These are phyloP conservation scores for Meandrina meandrites DNA, from an alignment of 92 coral and sea anemone species.

Conservation along the genomic window DNA sequence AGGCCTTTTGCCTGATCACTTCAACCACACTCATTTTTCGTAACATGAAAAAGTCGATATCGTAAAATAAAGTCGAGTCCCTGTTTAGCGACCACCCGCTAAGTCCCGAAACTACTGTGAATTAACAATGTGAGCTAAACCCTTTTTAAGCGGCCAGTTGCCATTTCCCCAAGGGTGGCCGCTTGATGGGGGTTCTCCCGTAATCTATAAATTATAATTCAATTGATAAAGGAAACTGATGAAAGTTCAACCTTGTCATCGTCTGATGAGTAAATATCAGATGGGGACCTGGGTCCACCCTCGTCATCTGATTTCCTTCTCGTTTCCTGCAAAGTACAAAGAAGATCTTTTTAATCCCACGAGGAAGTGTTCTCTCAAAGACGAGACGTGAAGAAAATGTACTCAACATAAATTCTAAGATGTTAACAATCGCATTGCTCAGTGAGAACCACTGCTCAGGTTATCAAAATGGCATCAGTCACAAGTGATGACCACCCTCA, in stretches of 20 bases:
- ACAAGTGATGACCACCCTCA: background rate
- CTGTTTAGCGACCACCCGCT: no score
- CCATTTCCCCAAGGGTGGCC: no score
- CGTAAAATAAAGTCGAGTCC: no score
- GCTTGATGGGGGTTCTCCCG: no score
- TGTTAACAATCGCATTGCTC: background rate
- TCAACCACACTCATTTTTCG: background rate
- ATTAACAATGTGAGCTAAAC: no score
- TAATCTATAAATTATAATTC: no score
- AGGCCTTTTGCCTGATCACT: background rate
- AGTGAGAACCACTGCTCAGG: background rate
- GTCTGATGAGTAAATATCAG: conserved; percentile 31
- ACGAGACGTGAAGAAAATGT: no score
- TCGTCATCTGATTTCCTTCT: conserved; percentile 40
- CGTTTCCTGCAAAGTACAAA: conserved; percentile 22
- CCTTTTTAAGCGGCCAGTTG: no score
- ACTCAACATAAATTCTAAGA: background rate
- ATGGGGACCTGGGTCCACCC: conserved; percentile 28
- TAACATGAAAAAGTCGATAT: no score
- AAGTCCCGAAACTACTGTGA: no score
- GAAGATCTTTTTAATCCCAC: background rate
- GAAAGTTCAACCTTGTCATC: conserved; percentile 22
- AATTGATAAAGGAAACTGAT: background rate
- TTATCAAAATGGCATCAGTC: background rate
- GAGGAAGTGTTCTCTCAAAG: background rate